Conservation (phyloP, 2,797 vertebrate genomes). For the Philypnodon macrostomus region DNA sequence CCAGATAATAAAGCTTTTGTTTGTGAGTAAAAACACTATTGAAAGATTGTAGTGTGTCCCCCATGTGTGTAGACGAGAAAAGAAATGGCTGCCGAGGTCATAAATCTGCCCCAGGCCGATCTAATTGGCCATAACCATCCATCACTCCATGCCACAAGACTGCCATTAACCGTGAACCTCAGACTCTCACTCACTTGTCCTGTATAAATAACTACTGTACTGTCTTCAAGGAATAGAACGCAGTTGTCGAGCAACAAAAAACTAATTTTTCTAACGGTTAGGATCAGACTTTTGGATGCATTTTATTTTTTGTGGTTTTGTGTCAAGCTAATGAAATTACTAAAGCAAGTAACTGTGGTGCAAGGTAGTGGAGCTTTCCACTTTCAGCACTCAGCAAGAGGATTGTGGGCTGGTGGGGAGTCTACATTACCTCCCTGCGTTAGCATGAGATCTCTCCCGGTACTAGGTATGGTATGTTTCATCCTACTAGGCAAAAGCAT, state of each 20-base stretch:
- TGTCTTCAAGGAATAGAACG: constrained; percentile 22
- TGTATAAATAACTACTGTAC: constrained; percentile 46
- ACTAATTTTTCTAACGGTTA: too few relatives aligned
- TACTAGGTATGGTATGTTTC: too few relatives aligned
- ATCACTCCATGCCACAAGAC: constrained; percentile 56
- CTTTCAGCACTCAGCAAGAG: too few relatives aligned
- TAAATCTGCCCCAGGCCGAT: constrained; percentile 59
- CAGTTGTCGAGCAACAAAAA: constrained; percentile 19
- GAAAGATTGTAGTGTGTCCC: not conserved
- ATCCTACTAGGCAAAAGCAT: too few relatives aligned
- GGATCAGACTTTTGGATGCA: too few relatives aligned
- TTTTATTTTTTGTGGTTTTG: too few relatives aligned
- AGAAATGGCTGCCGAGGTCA: constrained; percentile 32
- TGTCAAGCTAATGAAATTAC: too few relatives aligned
- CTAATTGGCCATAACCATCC: constrained; percentile 63
- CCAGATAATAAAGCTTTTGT: not conserved
- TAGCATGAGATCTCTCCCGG: too few relatives aligned
- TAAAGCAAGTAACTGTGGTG: too few relatives aligned
- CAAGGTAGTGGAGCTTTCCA: too few relatives aligned
- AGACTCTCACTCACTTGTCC: constrained; percentile 34
- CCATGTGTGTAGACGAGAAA: constrained; percentile 15
- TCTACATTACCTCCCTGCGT: too few relatives aligned
- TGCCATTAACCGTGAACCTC: constrained; percentile 53
- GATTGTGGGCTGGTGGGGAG: too few relatives aligned
- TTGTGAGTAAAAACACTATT: constrained; percentile 7